Evolutionary conservation across 2,888 invertebrate genomes (phyloP).

Genomic region (Seira sanloemensis): DNA sequence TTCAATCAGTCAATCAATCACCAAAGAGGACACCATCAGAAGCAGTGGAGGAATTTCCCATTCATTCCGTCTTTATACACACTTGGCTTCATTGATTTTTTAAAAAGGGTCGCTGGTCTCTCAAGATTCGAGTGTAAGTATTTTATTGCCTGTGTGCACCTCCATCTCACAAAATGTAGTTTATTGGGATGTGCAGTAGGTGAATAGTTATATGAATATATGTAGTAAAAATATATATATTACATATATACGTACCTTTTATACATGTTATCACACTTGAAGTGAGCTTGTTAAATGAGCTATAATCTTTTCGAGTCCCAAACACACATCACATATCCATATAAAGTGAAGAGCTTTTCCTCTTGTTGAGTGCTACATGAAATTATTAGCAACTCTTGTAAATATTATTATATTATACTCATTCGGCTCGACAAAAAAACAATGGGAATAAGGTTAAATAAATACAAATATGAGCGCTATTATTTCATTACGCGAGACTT

Average conservation of each 20-base stretch:
- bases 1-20: slow-evolving; percentile 67
- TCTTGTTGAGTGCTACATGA: neutral
- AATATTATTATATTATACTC: neutral
- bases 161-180: too few relatives aligned
- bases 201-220: too few relatives aligned
- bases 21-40: slow-evolving; percentile 60
- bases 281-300: neutral
- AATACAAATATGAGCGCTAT: too few relatives aligned
- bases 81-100: neutral
- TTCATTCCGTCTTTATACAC: neutral
- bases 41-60: slow-evolving; percentile 16
- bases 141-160: too few relatives aligned
- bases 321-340: too few relatives aligned
- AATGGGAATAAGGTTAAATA: slow-evolving; percentile 45
- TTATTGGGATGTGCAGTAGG: too few relatives aligned
- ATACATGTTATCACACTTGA: neutral
- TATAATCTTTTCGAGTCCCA: neutral
- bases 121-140: too few relatives aligned
- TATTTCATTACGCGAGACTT: too few relatives aligned
- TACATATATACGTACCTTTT: neutral
- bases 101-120: too few relatives aligned
- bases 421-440: slow-evolving; percentile 1
- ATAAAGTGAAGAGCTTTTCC: too few relatives aligned
- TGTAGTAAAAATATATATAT: too few relatives aligned
- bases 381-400: neutral